phyloP scores from a whole-genome alignment of 2,888 invertebrate genomes.

The Stegophylla sp. region DNA sequence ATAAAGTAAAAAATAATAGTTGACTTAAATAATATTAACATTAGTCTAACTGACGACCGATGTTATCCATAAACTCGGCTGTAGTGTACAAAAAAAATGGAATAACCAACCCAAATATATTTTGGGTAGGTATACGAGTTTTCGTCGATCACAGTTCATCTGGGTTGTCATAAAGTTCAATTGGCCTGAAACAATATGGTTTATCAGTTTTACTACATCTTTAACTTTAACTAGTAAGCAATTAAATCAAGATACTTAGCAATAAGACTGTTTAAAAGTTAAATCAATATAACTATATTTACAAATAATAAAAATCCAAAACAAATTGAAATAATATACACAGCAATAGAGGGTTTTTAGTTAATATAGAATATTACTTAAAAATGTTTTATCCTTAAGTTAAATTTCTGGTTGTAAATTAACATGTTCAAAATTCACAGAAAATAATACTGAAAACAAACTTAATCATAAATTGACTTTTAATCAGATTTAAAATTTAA shows the following conservation, averaged over 20 bases:
- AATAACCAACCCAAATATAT: slow-evolving; percentile 12
- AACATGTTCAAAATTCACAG: background rate
- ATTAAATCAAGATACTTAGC: background rate
- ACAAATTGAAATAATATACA: background rate
- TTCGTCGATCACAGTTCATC: slow-evolving; percentile 39
- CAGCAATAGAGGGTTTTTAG: background rate
- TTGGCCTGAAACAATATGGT: slow-evolving; percentile 34
- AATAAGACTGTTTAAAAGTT: background rate
- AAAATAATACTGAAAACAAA: background rate
- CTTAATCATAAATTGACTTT: background rate
- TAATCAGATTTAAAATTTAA: background rate
- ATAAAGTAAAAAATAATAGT: slow-evolving; percentile 55
- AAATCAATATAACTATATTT: background rate
- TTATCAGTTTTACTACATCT: background rate
- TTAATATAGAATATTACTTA: background rate
- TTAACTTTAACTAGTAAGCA: background rate
- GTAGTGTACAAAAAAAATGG: slow-evolving; percentile 15
- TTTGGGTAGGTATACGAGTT: slow-evolving; percentile 14
- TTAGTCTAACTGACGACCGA: slow-evolving; percentile 30
- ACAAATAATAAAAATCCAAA: background rate
- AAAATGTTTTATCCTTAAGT: background rate
- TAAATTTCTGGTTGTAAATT: background rate
- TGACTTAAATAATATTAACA: slow-evolving; percentile 50
- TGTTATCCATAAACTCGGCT: background rate
- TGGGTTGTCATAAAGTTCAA: slow-evolving; percentile 18